A percentile compares a stretch with the other conserved stretches of the same genome.
Conservation (phyloP, 2,888 invertebrate species). For the Drosophila dives region DNA sequence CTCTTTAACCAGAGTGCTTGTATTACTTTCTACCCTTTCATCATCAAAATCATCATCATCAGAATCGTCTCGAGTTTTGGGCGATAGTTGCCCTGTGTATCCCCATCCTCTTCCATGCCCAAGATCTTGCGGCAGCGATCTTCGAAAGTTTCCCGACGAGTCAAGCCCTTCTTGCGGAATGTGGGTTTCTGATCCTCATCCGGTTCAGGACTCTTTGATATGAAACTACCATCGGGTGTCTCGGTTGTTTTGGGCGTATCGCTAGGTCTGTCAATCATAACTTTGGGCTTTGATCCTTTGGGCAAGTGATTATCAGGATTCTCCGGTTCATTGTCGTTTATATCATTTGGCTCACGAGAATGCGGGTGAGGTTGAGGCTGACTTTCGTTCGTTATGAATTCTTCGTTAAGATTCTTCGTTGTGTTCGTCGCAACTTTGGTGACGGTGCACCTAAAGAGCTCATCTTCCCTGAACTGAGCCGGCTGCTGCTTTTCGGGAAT, state of each 20-base stretch:
- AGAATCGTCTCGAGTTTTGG: slow-evolving; percentile 32
- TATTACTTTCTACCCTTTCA: slow-evolving; percentile 40
- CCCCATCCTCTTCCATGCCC: slow-evolving; percentile 86
- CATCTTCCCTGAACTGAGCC: slow-evolving; percentile 46
- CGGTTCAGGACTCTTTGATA: slow-evolving; percentile 63
- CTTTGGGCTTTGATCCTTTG: slow-evolving; percentile 1
- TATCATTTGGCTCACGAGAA: slow-evolving; percentile 5
- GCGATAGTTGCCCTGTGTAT: slow-evolving; percentile 76
- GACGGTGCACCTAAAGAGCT: slow-evolving; percentile 54
- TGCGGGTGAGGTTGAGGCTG: slow-evolving; percentile 14
- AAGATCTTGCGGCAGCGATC: slow-evolving; percentile 90
- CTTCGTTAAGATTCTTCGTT: slow-evolving; percentile 63
- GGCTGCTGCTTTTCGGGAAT: slow-evolving; percentile 18
- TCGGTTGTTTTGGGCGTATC: slow-evolving; percentile 7
- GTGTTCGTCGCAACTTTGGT: slow-evolving; percentile 49
- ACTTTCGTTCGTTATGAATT: slow-evolving; percentile 70
- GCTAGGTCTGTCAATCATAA: slow-evolving; percentile 29
- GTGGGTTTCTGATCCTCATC: slow-evolving; percentile 81
- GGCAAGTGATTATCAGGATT: slow-evolving; percentile 1
- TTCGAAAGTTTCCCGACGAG: slow-evolving; percentile 90
- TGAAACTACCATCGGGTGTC: slow-evolving; percentile 73
- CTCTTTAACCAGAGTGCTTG: slow-evolving; percentile 25
- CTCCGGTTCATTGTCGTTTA: background rate
- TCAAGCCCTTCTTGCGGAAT: slow-evolving; percentile 86
- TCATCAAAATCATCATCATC: slow-evolving; percentile 32